phyloP scores from a whole-genome alignment of 1,140 invertebrate genomes.

The Drosophila subpulchrella region DNA sequence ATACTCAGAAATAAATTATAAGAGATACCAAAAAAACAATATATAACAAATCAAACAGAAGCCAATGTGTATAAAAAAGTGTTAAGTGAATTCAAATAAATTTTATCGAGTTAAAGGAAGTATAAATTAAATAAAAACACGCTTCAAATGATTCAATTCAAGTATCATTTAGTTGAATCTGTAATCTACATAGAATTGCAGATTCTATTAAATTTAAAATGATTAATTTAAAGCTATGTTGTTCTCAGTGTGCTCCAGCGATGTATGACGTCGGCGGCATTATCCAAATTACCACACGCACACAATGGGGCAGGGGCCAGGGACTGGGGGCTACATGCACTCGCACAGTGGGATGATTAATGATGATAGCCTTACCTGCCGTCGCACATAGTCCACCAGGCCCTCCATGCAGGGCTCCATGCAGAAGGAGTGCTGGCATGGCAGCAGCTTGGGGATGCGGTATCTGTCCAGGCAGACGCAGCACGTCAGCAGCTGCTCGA shows the following conservation, averaged over 20 bases:
- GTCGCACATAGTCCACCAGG: conserved; percentile 96
- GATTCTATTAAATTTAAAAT: background rate
- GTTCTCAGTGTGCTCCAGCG: conserved; percentile 1
- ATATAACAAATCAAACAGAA: too few species aligned
- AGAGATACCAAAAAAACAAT: too few species aligned
- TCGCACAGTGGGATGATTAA: conserved; percentile 47
- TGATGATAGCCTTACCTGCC: conserved; percentile 88
- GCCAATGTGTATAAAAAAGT: too few species aligned
- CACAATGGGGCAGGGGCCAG: conserved; percentile 1
- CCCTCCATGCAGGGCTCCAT: conserved; percentile 99
- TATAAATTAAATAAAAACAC: too few species aligned
- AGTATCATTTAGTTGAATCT: too few species aligned
- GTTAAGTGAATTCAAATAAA: too few species aligned
- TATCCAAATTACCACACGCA: conserved; percentile 54
- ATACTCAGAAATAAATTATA: too few species aligned
- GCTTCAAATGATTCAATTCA: too few species aligned
- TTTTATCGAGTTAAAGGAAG: too few species aligned
- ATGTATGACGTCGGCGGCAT: conserved; percentile 47
- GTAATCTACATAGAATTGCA: too few species aligned
- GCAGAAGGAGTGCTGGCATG: conserved; percentile 99
- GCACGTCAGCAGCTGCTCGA: conserved; percentile 98
- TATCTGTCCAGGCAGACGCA: conserved; percentile 99
- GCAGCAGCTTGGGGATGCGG: conserved; percentile 97
- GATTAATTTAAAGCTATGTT: background rate
- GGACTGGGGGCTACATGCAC: conserved; percentile 8